Percentiles rank a stretch among this genome's conserved stretches.
phyloP scores from a whole-genome alignment of 30 jellyfish, hydroid and myxozoan genomes.

The Aurelia aurita region DNA sequence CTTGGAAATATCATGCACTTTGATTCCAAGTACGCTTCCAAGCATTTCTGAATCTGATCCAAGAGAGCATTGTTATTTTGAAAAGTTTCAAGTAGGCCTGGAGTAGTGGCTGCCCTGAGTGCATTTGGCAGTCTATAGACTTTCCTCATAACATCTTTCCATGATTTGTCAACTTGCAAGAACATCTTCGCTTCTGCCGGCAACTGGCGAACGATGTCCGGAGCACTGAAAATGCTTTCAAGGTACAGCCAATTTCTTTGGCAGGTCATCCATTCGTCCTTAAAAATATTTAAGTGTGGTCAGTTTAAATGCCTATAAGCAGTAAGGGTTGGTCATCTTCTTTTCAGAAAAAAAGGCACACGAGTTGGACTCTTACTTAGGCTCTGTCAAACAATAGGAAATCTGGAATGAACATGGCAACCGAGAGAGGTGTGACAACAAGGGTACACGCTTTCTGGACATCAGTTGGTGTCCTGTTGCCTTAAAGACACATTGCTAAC shows the following conservation, averaged over 20 bases:
- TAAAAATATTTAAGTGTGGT: not conserved
- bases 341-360: no score
- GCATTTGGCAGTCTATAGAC: conserved; percentile 97
- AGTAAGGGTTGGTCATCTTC: no score
- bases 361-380: no score
- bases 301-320: no score
- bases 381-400: no score
- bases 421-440: no score
- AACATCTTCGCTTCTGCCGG: conserved; percentile 99
- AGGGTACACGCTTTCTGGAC: no score
- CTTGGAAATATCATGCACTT: conserved; percentile 98
- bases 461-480: no score
- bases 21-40: conserved; percentile 98
- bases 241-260: conserved; percentile 98
- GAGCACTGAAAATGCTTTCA: conserved; percentile 99
- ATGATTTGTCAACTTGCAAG: conserved; percentile 98
- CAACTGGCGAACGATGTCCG: conserved; percentile 96
- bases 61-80: conserved; percentile 88
- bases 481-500: no score
- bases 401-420: no score
- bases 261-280: conserved; percentile 99
- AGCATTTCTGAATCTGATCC: conserved; percentile 98
- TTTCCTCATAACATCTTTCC: conserved; percentile 99
- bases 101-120: conserved; percentile 98
- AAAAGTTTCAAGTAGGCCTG: conserved; percentile 94